A percentile compares a stretch with the other conserved stretches of the same genome.
Evolutionary conservation across 2,888 invertebrate species (phyloP).

Genomic region (Matsumyia berberina): DNA sequence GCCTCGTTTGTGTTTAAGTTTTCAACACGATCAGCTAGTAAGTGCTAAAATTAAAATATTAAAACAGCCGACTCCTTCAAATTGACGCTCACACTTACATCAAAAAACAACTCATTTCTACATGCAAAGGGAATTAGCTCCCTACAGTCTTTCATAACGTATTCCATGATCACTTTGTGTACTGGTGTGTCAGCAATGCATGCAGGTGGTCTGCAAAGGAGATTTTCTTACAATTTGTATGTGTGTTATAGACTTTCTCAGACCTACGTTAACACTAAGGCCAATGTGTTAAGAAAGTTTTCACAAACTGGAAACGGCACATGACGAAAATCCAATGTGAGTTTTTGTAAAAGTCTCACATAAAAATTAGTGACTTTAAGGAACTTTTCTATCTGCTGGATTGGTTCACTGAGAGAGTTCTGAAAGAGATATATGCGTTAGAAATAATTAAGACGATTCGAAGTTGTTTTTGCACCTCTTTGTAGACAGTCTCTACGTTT

Average conservation of each 20-base stretch:
- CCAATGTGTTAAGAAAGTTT: conserved; percentile 57
- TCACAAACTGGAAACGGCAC: conserved; percentile 77
- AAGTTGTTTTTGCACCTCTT: conserved; percentile 47
- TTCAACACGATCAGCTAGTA: conserved; percentile 13
- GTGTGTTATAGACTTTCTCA: not conserved
- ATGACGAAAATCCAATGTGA: conserved; percentile 78
- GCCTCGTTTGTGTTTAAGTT: conserved; percentile 8
- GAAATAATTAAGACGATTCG: not conserved
- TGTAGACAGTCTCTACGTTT: conserved; percentile 65
- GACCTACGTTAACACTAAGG: conserved; percentile 41
- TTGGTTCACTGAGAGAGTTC: conserved; percentile 64
- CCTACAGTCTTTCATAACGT: conserved; percentile 16
- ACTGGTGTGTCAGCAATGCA: conserved; percentile 25
- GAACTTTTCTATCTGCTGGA: conserved; percentile 77
- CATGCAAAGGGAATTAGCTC: conserved; percentile 43
- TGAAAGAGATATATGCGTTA: conserved; percentile 23
- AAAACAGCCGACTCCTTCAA: not conserved
- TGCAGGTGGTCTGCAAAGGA: conserved; percentile 37
- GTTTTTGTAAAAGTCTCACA: conserved; percentile 77
- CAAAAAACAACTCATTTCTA: conserved; percentile 28
- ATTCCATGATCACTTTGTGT: conserved; percentile 30
- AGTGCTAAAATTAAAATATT: conserved; percentile 6
- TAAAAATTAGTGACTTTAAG: conserved; percentile 78
- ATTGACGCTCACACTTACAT: conserved; percentile 11
- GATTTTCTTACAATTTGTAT: not conserved